Conservation (phyloP, 1,140 invertebrate species). For the Drosophila burlai region DNA sequence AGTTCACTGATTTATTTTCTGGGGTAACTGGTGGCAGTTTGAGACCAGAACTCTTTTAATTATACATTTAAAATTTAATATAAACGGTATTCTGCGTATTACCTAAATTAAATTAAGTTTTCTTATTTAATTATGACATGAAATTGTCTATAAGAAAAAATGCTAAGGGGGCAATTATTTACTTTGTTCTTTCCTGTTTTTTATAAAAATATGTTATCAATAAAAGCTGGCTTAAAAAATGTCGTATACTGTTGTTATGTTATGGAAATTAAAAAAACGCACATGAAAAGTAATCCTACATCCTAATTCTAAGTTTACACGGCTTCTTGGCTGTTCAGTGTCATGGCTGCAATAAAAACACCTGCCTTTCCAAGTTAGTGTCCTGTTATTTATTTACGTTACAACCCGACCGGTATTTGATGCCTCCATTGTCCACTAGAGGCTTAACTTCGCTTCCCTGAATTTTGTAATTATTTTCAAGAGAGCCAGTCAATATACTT, state of each 20-base stretch:
- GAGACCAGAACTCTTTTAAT: neutral
- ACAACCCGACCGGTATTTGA: neutral
- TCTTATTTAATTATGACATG: no score
- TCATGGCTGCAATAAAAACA: neutral
- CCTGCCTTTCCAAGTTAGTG: neutral
- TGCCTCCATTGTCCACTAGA: slow-evolving; percentile 15
- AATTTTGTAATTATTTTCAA: slow-evolving; percentile 30
- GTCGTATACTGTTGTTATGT: no score
- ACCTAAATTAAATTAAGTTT: no score
- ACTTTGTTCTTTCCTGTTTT: no score
- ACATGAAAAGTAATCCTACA: no score
- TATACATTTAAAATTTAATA: no score
- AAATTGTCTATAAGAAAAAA: no score
- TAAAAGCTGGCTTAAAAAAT: no score
- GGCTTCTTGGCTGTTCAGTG: neutral
- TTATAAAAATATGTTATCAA: no score
- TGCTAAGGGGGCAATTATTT: no score
- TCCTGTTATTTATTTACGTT: slow-evolving; percentile 2
- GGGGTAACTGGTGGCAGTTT: neutral
- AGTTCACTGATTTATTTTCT: neutral
- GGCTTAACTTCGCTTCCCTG: slow-evolving; percentile 5
- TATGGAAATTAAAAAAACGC: no score
- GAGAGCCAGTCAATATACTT: neutral
- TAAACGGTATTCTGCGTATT: rapidly evolving
- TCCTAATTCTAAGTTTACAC: neutral